A percentile compares a stretch with the other conserved stretches of the same genome.
phyloP scores from a whole-genome alignment of 2,888 invertebrate species.

The Caenorhabditis macrosperma region DNA sequence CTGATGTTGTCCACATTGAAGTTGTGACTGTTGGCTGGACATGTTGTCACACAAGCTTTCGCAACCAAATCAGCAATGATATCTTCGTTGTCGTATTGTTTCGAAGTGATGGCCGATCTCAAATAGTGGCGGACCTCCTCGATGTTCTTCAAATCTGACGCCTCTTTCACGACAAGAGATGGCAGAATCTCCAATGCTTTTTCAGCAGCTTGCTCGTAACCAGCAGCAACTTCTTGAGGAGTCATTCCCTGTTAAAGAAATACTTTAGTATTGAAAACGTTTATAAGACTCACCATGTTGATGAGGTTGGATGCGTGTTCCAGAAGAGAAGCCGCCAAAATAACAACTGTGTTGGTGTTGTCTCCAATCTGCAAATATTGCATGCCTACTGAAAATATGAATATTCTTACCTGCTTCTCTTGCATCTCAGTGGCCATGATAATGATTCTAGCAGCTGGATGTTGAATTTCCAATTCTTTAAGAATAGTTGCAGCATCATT shows the following conservation, averaged over 20 bases:
- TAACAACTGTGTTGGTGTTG: conserved; percentile 97
- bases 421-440: conserved; percentile 98
- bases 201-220: conserved; percentile 92
- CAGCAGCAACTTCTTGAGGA: conserved; percentile 95
- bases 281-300: conserved; percentile 81
- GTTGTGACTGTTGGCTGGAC: conserved; percentile 72
- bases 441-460: conserved; percentile 97
- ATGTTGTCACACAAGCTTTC: conserved; percentile 85
- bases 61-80: conserved; percentile 90
- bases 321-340: conserved; percentile 92
- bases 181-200: conserved; percentile 94
- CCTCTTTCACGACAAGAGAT: conserved; percentile 82
- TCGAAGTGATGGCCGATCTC: conserved; percentile 92
- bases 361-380: conserved; percentile 85
- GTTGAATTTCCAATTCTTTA: conserved; percentile 87
- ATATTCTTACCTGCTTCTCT: conserved; percentile 83
- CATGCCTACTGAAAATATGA: not conserved
- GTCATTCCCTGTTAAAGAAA: conserved; percentile 87
- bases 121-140: conserved; percentile 84
- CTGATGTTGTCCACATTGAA: conserved; percentile 98
- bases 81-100: conserved; percentile 97
- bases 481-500: conserved; percentile 99
- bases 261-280: not conserved
- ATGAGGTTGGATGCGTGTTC: conserved; percentile 93
- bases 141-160: conserved; percentile 85